Percentiles rank a stretch among this genome's conserved stretches.
Evolutionary conservation across 2,113 vertebrate species (phyloP).

Genomic region (Nycticryphes semicollaris): DNA sequence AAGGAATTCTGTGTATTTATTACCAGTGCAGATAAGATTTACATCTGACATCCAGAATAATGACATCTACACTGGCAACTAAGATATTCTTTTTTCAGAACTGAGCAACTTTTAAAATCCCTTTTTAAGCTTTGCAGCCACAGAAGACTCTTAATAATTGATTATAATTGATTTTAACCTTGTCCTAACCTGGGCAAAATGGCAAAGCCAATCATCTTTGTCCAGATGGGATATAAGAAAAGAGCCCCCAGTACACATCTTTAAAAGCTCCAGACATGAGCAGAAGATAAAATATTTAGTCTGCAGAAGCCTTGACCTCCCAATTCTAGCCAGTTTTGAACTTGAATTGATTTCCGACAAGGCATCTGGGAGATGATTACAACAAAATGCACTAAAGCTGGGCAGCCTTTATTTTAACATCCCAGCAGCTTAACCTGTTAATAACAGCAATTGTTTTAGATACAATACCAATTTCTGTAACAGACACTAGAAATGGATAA

Average conservation of each 20-base stretch:
- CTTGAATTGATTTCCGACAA: conserved; percentile 96
- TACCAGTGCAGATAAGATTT: conserved; percentile 61
- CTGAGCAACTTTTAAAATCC: conserved; percentile 71
- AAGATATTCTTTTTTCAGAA: conserved; percentile 71
- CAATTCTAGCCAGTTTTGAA: conserved; percentile 87
- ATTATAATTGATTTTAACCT: conserved; percentile 94
- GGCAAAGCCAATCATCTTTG: conserved; percentile 83
- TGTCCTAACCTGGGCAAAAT: conserved; percentile 85
- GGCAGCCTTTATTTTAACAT: conserved; percentile 84
- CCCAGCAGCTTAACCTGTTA: conserved; percentile 84
- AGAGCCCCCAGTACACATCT: conserved; percentile 80
- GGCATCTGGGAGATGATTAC: conserved; percentile 94
- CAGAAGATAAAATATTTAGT: conserved; percentile 97
- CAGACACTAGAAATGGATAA: conserved; percentile 59
- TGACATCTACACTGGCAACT: conserved; percentile 48
- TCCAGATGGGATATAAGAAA: conserved; percentile 81
- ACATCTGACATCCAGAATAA: conserved; percentile 69
- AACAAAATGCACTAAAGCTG: conserved; percentile 95
- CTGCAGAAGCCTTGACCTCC: conserved; percentile 90
- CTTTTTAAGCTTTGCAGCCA: conserved; percentile 80
- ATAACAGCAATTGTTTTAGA: conserved; percentile 81
- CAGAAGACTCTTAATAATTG: conserved; percentile 91
- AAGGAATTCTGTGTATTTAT: conserved; percentile 47
- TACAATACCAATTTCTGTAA: conserved; percentile 77
- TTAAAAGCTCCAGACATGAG: conserved; percentile 92